These are phyloP conservation scores for Luidia sarsii DNA, from an alignment of 53 echinoderm and acorn worm genomes.

Conservation along the genomic window DNA sequence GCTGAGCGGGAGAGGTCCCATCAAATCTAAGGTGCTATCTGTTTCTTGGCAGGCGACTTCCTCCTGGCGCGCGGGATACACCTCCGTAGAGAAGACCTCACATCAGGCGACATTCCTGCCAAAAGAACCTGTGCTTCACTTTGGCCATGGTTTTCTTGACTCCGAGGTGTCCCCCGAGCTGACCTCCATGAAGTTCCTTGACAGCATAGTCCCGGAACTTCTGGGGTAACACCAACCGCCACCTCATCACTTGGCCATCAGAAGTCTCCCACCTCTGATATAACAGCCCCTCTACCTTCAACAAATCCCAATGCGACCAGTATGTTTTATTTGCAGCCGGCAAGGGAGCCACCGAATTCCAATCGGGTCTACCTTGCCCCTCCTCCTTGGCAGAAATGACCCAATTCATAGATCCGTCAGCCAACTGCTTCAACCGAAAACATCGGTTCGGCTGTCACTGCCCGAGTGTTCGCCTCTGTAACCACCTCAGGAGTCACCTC, in stretches of 20 bases:
- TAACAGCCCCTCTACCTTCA: conserved; percentile 35
- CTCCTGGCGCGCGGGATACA: conserved; percentile 50
- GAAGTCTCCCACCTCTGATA: conserved; percentile 62
- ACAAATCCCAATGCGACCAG: conserved; percentile 62
- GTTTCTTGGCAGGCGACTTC: conserved; percentile 44
- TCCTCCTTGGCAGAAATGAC: conserved; percentile 33
- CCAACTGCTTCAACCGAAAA: neutral
- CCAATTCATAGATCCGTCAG: conserved; percentile 13
- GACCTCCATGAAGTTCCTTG: conserved; percentile 49
- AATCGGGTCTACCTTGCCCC: conserved; percentile 9
- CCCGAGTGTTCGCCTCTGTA: neutral
- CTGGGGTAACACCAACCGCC: conserved; percentile 61
- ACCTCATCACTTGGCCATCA: conserved; percentile 16
- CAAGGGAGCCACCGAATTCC: conserved; percentile 7
- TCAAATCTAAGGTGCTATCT: conserved; percentile 57
- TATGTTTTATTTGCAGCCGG: conserved; percentile 32
- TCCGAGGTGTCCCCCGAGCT: conserved; percentile 66
- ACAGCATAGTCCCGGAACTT: neutral
- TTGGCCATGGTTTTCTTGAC: conserved; percentile 52
- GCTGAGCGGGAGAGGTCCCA: conserved; percentile 46
- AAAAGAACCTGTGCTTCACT: conserved; percentile 51
- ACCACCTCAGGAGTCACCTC: too few species aligned
- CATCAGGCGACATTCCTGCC: conserved; percentile 55
- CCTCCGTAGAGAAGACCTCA: conserved; percentile 27
- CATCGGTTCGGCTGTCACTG: neutral